phyloP scores from a whole-genome alignment of 2,797 vertebrate genomes.

The Falco biarmicus region DNA sequence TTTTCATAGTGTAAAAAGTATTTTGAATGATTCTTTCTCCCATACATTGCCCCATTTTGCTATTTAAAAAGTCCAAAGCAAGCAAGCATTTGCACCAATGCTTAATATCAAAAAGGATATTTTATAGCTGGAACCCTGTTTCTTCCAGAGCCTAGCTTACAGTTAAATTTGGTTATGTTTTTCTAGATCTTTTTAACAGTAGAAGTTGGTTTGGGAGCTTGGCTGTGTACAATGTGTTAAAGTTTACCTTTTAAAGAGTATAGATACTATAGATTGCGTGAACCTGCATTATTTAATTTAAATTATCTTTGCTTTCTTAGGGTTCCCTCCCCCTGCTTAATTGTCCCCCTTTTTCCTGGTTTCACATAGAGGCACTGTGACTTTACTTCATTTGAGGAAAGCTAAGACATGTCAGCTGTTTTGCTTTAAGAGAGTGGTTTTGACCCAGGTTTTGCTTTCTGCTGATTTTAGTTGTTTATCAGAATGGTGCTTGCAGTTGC shows the following conservation, averaged over 20 bases:
- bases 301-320: not conserved
- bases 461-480: not conserved
- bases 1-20: not conserved
- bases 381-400: not conserved
- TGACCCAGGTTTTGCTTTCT: not conserved
- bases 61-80: not conserved
- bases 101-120: not conserved
- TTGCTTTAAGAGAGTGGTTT: not conserved
- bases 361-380: not conserved
- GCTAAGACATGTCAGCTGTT: not conserved
- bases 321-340: not conserved
- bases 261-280: rapidly evolving
- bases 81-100: not conserved
- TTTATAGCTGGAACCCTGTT: not conserved
- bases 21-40: not conserved
- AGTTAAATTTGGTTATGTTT: not conserved
- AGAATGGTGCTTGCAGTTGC: not conserved
- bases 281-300: not conserved
- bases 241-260: not conserved
- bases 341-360: not conserved
- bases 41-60: not conserved
- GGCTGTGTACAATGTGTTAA: not conserved
- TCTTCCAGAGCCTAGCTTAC: not conserved
- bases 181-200: not conserved
- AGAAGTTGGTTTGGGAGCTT: not conserved